phyloP scores from a whole-genome alignment of 2,888 invertebrate genomes.

The Polylopha cassiicola region DNA sequence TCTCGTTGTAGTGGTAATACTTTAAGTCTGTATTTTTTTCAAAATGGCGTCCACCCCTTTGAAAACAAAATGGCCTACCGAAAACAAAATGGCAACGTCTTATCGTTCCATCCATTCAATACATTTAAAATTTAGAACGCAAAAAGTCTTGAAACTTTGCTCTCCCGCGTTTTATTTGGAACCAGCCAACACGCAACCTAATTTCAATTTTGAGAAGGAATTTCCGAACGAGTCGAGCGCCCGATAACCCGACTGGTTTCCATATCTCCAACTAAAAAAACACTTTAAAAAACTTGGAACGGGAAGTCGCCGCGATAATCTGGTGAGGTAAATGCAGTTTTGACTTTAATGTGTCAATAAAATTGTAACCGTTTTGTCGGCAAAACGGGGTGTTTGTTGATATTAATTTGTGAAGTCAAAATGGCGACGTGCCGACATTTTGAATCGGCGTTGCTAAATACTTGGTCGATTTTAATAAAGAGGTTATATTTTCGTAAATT shows the following conservation, averaged over 20 bases:
- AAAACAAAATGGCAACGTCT: not conserved
- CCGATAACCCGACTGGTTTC: conserved; percentile 70
- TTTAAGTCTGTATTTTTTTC: too few relatives aligned
- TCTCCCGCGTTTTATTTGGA: conserved; percentile 24
- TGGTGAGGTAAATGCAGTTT: conserved; percentile 71
- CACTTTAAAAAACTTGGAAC: conserved; percentile 46
- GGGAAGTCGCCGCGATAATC: conserved; percentile 72
- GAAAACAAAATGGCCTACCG: too few relatives aligned
- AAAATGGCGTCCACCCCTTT: too few relatives aligned
- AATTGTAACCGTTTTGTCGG: conserved; percentile 73
- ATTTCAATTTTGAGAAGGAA: conserved; percentile 55
- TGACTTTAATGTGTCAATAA: conserved; percentile 76
- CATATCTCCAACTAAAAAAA: conserved; percentile 57
- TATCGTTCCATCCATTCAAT: not conserved
- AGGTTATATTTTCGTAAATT: too few relatives aligned
- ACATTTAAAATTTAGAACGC: not conserved
- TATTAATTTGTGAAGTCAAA: conserved; percentile 30
- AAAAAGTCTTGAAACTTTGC: conserved; percentile 1
- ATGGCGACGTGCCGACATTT: too few relatives aligned
- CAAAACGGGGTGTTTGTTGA: conserved; percentile 46
- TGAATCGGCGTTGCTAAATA: conserved; percentile 26
- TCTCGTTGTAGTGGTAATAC: too few relatives aligned
- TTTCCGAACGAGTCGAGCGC: conserved; percentile 46
- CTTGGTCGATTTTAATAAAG: conserved; percentile 18
- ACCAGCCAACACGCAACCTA: conserved; percentile 44